Evolutionary conservation across 2,113 vertebrate species (phyloP).

Genomic region (Perognathus longimembris): DNA sequence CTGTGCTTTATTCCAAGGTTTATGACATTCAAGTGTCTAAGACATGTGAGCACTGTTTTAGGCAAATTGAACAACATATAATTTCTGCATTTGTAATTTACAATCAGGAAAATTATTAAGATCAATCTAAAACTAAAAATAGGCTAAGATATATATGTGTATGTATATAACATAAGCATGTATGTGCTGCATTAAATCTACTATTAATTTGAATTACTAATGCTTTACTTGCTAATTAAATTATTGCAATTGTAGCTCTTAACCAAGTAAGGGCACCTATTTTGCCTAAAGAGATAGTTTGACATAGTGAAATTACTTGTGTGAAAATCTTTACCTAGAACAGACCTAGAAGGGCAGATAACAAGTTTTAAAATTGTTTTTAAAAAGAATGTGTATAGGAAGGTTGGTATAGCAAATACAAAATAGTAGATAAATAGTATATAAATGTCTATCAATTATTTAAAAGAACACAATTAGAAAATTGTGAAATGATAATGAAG

Average conservation of each 20-base stretch:
- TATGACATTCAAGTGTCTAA: background rate
- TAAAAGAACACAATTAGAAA: background rate
- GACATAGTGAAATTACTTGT: background rate
- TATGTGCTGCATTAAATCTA: conserved; percentile 31
- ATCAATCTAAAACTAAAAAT: background rate
- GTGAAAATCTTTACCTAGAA: background rate
- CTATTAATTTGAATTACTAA: conserved; percentile 60
- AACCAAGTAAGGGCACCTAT: background rate
- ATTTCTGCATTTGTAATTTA: background rate
- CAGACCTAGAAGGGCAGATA: background rate
- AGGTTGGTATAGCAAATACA: background rate
- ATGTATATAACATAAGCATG: background rate
- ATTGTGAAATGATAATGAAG: background rate
- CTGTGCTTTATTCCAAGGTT: background rate
- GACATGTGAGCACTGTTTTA: background rate
- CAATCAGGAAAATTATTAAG: background rate
- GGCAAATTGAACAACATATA: background rate
- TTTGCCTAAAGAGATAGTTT: conserved; percentile 46
- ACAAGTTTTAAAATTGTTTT: background rate
- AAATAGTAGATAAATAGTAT: background rate
- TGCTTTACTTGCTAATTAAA: conserved; percentile 22
- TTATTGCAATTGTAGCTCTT: conserved; percentile 33
- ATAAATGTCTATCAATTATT: background rate
- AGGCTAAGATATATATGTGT: background rate
- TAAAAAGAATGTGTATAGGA: background rate